Evolutionary conservation across 2,113 vertebrate species (phyloP).

Genomic region (Pteropus alecto): DNA sequence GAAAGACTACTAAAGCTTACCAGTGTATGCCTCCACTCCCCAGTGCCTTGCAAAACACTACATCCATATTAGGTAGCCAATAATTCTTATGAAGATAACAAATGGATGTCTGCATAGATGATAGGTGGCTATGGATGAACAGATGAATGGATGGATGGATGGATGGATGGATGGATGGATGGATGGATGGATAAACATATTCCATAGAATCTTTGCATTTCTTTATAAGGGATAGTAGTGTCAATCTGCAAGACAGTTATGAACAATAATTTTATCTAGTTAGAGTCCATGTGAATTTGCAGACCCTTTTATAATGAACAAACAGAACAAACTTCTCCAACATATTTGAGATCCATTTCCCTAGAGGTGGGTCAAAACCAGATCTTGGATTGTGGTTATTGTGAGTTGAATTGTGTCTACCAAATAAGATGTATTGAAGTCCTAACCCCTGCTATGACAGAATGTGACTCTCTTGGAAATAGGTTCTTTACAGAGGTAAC

Average conservation of each 20-base stretch:
- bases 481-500: not conserved
- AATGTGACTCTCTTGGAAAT: constrained; percentile 1
- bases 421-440: not conserved
- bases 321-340: not conserved
- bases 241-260: not conserved
- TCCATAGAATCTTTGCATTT: not conserved
- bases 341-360: not conserved
- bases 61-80: not conserved
- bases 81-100: not conserved
- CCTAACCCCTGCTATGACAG: not conserved
- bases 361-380: not conserved
- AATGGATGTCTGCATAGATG: not conserved
- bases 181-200: not conserved
- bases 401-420: not conserved
- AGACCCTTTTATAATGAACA: not conserved
- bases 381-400: not conserved
- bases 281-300: not conserved
- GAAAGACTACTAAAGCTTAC: not conserved
- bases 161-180: not conserved
- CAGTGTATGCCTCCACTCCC: not conserved
- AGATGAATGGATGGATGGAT: not conserved
- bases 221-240: not conserved
- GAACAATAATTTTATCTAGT: not conserved
- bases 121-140: not conserved
- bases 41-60: not conserved